phyloP scores from a whole-genome alignment of 2,888 invertebrate genomes.

The Leucozona laternaria region DNA sequence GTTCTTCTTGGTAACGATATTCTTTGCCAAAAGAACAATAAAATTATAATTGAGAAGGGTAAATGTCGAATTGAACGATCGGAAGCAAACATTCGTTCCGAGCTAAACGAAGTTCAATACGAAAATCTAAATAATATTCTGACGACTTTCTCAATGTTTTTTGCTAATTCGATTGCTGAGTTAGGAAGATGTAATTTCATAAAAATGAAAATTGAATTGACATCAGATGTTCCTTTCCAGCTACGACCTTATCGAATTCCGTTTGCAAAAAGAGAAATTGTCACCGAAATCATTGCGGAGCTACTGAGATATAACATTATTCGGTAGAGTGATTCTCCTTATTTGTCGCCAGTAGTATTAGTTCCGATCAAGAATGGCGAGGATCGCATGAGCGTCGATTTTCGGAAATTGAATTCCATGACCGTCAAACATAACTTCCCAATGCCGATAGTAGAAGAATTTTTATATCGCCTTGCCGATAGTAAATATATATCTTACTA shows the following conservation, averaged over 20 bases:
- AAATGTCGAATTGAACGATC: slow-evolving; percentile 45
- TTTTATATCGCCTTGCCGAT: background rate
- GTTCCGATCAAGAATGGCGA: background rate
- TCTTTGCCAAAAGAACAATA: slow-evolving; percentile 19
- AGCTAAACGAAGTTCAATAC: slow-evolving; percentile 7
- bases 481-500: background rate
- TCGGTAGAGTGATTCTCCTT: background rate
- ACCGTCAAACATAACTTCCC: background rate
- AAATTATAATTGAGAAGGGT: slow-evolving; percentile 16
- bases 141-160: slow-evolving; percentile 3
- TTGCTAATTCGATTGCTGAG: slow-evolving; percentile 35
- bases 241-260: slow-evolving; percentile 68
- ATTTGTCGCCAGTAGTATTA: background rate
- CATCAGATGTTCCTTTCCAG: slow-evolving; percentile 48
- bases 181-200: slow-evolving; percentile 43
- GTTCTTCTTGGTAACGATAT: slow-evolving; percentile 25
- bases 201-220: slow-evolving; percentile 56
- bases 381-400: background rate
- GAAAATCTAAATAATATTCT: slow-evolving; percentile 23
- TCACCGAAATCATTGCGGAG: slow-evolving; percentile 7
- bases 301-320: background rate
- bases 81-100: background rate
- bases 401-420: background rate
- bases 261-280: slow-evolving; percentile 50
- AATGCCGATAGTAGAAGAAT: background rate